Percentiles rank a stretch among this genome's conserved stretches.
phyloP scores from a whole-genome alignment of 2,888 invertebrate genomes.

The Neoscelio sp. region DNA sequence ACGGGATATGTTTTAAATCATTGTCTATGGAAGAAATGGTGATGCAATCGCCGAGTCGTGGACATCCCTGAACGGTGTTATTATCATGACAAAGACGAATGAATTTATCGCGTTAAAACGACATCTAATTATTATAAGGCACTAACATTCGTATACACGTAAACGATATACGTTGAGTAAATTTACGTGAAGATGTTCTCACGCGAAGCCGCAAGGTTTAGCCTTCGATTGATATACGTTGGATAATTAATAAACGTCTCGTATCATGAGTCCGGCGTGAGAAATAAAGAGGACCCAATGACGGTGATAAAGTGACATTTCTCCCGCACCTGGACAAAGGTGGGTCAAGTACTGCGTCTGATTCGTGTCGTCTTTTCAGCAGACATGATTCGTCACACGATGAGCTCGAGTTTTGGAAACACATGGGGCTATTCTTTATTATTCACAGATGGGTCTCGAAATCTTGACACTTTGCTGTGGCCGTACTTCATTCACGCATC shows the following conservation, averaged over 20 bases:
- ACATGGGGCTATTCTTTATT: slow-evolving; percentile 69
- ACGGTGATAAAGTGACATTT: slow-evolving; percentile 74
- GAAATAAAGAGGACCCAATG: slow-evolving; percentile 63
- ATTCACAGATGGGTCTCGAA: slow-evolving; percentile 23
- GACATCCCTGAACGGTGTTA: slow-evolving; percentile 25
- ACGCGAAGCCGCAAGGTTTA: slow-evolving; percentile 28
- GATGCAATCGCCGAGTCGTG: slow-evolving; percentile 14
- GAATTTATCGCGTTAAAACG: slow-evolving; percentile 24
- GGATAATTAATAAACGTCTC: slow-evolving; percentile 62
- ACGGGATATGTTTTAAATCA: background rate
- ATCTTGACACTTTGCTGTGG: slow-evolving; percentile 42
- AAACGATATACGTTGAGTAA: background rate
- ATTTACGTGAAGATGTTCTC: slow-evolving; percentile 56
- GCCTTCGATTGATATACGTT: slow-evolving; percentile 53
- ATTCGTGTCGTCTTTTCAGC: slow-evolving; percentile 52
- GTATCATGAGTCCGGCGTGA: slow-evolving; percentile 39
- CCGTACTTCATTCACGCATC: slow-evolving; percentile 30
- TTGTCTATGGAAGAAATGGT: slow-evolving; percentile 15
- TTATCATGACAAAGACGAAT: slow-evolving; percentile 37
- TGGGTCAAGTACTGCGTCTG: slow-evolving; percentile 56
- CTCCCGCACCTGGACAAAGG: slow-evolving; percentile 60
- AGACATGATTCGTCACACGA: slow-evolving; percentile 76
- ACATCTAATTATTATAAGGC: slow-evolving; percentile 44
- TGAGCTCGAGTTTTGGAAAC: slow-evolving; percentile 79
- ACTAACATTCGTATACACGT: slow-evolving; percentile 17